phyloP scores from a whole-genome alignment of 2,797 vertebrate genomes.

The Limosa lapponica region DNA sequence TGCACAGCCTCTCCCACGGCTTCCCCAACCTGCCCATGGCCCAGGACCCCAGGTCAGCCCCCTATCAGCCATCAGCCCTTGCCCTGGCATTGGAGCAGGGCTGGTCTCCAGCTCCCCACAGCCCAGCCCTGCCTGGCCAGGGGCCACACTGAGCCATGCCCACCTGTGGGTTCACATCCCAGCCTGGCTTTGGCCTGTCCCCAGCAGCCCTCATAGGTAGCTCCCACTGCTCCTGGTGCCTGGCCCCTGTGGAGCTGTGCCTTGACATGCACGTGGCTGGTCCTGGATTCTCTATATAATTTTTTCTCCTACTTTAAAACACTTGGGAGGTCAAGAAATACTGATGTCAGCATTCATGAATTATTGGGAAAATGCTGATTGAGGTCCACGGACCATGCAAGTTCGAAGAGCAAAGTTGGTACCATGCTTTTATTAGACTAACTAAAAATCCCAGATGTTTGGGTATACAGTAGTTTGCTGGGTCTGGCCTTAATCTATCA shows the following conservation, averaged over 20 bases:
- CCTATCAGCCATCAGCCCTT: neutral
- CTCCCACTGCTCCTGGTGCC: neutral
- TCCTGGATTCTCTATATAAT: neutral
- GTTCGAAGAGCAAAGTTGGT: neutral
- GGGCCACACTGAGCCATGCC: neutral
- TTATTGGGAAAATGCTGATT: neutral
- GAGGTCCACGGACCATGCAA: neutral
- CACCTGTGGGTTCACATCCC: too few relatives aligned
- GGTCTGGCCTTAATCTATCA: neutral
- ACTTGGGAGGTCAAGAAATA: neutral
- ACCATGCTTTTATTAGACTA: neutral
- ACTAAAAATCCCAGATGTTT: neutral
- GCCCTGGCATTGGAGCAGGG: neutral
- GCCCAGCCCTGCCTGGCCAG: neutral
- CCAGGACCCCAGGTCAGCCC: neutral
- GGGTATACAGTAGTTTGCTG: neutral
- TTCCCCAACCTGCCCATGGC: neutral
- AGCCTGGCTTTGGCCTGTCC: neutral
- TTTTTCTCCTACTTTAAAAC: neutral
- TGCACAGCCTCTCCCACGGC: neutral
- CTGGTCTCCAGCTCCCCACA: neutral
- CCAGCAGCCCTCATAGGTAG: rapidly evolving
- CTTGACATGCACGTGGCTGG: neutral
- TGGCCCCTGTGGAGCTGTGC: neutral
- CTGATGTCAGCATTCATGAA: neutral